Evolutionary conservation across 1,140 invertebrate genomes (phyloP).

Genomic region (Globodera ellingtonae): DNA sequence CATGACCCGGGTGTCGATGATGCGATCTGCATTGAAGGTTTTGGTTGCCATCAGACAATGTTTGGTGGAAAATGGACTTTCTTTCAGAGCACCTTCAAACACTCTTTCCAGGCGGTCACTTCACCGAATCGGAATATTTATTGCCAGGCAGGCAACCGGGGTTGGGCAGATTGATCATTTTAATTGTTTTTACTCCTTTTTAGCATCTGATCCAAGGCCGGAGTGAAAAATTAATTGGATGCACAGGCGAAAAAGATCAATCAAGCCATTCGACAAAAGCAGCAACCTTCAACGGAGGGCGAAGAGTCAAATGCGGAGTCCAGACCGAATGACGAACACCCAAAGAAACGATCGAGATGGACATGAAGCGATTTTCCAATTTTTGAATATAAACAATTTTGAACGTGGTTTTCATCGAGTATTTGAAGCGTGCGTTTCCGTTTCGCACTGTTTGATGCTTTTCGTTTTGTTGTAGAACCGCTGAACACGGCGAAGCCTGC

Average conservation of each 20-base stretch:
- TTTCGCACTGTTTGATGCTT: neutral
- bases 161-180: too few species aligned
- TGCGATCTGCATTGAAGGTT: constrained; percentile 34
- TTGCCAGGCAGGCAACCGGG: neutral
- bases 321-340: neutral
- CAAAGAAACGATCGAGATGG: neutral
- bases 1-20: constrained; percentile 35
- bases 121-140: constrained; percentile 3
- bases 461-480: constrained; percentile 74
- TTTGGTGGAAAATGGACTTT: too few species aligned
- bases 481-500: constrained; percentile 88
- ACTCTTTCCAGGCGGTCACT: constrained; percentile 36
- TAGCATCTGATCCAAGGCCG: constrained; percentile 50
- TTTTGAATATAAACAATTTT: neutral
- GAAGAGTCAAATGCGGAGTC: constrained; percentile 2
- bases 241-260: constrained; percentile 40
- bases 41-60: too few species aligned
- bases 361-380: neutral
- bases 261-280: constrained; percentile 2
- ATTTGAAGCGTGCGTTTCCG: neutral
- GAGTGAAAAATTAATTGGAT: constrained; percentile 58
- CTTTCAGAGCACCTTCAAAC: constrained; percentile 47
- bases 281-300: neutral
- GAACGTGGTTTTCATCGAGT: neutral
- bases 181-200: neutral